These are phyloP conservation scores for Nilaparvata lugens DNA, from an alignment of 1,140 invertebrate species.

Conservation along the genomic window DNA sequence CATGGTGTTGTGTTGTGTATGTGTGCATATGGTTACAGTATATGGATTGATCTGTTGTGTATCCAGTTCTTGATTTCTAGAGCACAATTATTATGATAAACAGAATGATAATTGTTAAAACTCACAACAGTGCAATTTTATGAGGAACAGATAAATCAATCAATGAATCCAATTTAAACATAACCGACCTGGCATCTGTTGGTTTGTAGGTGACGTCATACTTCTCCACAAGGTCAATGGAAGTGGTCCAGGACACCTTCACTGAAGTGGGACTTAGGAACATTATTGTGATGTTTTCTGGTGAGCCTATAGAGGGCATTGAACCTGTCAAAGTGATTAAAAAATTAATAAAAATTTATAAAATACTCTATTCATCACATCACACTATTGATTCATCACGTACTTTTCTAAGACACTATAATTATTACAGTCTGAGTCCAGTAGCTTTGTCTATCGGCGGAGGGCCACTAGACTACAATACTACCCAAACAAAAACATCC, in stretches of 20 bases:
- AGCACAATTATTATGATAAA: too few species aligned
- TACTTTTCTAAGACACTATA: not conserved
- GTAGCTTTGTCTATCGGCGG: too few species aligned
- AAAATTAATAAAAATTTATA: slow-evolving; percentile 20
- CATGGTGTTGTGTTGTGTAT: too few species aligned
- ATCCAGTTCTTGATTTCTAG: too few species aligned
- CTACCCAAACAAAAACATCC: too few species aligned
- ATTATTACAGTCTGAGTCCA: not conserved
- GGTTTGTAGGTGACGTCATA: slow-evolving; percentile 79
- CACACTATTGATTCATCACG: not conserved
- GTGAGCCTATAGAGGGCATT: slow-evolving; percentile 59
- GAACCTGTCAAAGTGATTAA: slow-evolving; percentile 50
- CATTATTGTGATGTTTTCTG: slow-evolving; percentile 77
- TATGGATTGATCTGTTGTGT: too few species aligned
- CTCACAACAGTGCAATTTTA: too few species aligned
- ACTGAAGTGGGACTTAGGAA: slow-evolving; percentile 74
- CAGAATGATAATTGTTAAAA: too few species aligned
- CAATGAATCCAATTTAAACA: not conserved
- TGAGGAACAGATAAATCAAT: too few species aligned
- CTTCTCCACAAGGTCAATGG: slow-evolving; percentile 63
- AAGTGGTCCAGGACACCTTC: slow-evolving; percentile 70
- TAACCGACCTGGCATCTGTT: slow-evolving; percentile 61
- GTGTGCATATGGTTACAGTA: too few species aligned
- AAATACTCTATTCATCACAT: not conserved
- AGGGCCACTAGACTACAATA: too few species aligned